A percentile compares a stretch with the other conserved stretches of the same genome.
These are phyloP conservation scores for Polypedilum vanderplanki DNA, from an alignment of 1,140 invertebrate genomes.

Conservation along the genomic window DNA sequence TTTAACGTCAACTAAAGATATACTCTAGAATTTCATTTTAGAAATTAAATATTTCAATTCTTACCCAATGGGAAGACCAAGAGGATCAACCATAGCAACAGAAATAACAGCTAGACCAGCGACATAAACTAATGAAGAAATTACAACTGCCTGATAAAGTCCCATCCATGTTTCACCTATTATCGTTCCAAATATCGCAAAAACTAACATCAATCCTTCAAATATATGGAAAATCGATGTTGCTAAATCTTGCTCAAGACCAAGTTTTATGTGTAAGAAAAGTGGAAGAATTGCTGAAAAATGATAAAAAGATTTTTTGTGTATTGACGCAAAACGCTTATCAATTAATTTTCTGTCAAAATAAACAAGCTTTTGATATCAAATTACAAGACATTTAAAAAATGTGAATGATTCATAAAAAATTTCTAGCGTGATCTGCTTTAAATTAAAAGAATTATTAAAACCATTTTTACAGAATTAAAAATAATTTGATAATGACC, in stretches of 20 bases:
- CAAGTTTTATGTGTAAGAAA: neutral
- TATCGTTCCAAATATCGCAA: neutral
- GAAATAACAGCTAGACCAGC: neutral
- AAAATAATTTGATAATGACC: too few species aligned
- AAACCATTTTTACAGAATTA: too few species aligned
- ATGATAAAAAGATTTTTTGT: too few species aligned
- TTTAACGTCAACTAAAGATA: too few species aligned
- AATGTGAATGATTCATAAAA: slow-evolving; percentile 33
- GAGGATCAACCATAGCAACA: neutral
- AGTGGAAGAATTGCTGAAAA: neutral
- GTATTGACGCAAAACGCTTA: neutral
- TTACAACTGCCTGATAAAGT: neutral
- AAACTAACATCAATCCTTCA: neutral
- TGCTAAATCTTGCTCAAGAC: neutral
- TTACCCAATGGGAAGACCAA: neutral
- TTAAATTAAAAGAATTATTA: too few species aligned
- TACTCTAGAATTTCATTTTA: too few species aligned
- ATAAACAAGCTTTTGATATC: neutral
- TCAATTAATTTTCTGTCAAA: neutral
- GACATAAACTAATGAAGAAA: neutral
- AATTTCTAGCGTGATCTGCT: too few species aligned
- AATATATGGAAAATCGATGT: neutral
- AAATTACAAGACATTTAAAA: slow-evolving; percentile 30
- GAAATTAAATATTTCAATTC: neutral
- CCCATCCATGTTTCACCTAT: neutral